Conservation (phyloP, 2,888 invertebrate species). For the Apodemia zela region DNA sequence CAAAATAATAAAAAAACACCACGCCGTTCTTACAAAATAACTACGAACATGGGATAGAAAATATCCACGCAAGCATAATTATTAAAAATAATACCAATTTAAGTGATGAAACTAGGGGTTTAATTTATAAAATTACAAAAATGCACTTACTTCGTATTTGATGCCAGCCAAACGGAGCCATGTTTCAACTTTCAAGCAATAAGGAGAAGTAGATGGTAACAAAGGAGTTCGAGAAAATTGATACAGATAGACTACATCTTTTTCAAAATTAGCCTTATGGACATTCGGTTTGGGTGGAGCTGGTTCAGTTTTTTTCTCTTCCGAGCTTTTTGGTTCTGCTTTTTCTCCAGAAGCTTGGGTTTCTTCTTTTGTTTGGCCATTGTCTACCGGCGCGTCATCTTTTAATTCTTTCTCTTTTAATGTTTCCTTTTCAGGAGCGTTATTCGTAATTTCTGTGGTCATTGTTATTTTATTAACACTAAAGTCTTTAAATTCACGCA, state of each 20-base stretch:
- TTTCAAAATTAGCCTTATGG: conserved; percentile 93
- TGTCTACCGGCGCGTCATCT: conserved; percentile 75
- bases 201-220: conserved; percentile 94
- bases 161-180: conserved; percentile 95
- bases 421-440: conserved; percentile 80
- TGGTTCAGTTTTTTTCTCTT: conserved; percentile 82
- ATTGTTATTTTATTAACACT: conserved; percentile 62
- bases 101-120: conserved; percentile 18
- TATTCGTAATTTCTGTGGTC: conserved; percentile 89
- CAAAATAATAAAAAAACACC: neutral
- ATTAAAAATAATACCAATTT: conserved; percentile 21
- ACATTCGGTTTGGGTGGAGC: conserved; percentile 88
- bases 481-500: conserved; percentile 40
- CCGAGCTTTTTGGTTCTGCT: conserved; percentile 62
- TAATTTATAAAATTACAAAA: conserved; percentile 21
- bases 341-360: conserved; percentile 68
- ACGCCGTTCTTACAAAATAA: conserved; percentile 22
- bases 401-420: conserved; percentile 83
- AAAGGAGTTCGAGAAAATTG: conserved; percentile 95
- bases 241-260: conserved; percentile 95
- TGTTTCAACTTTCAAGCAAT: conserved; percentile 97
- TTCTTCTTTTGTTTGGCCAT: conserved; percentile 68
- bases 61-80: conserved; percentile 39
- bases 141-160: conserved; percentile 92
- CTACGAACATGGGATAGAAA: conserved; percentile 33